phyloP scores from a whole-genome alignment of 1,140 invertebrate species.

The Aphaenogaster rudis region DNA sequence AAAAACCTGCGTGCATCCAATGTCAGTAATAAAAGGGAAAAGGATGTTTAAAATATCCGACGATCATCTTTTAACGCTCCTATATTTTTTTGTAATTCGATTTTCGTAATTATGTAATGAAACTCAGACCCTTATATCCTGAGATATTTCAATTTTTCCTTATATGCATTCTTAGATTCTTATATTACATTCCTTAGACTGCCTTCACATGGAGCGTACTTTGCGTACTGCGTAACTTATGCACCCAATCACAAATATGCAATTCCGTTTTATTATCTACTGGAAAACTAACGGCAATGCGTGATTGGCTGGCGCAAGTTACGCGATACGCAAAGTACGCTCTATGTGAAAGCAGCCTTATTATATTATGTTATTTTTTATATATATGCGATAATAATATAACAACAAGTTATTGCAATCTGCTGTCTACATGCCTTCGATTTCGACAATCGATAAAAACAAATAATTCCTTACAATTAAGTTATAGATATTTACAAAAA shows the following conservation, averaged over 20 bases:
- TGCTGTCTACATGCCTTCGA: background rate
- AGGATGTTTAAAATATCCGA: background rate
- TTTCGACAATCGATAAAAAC: background rate
- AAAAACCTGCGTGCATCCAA: constrained; percentile 9
- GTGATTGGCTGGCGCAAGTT: too few species aligned
- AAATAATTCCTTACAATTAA: background rate
- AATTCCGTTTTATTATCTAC: too few species aligned
- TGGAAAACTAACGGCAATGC: too few species aligned
- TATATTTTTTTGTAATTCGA: background rate
- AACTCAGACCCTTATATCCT: background rate
- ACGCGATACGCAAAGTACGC: too few species aligned
- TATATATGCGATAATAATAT: background rate
- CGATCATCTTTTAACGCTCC: background rate
- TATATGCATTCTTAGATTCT: background rate
- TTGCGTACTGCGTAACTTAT: too few species aligned
- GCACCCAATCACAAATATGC: too few species aligned
- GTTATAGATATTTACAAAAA: background rate
- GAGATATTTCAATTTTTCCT: background rate
- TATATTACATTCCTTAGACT: background rate
- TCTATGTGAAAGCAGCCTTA: background rate
- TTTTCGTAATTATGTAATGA: background rate
- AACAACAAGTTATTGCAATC: background rate
- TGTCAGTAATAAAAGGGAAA: background rate
- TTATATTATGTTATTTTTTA: background rate
- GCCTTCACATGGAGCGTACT: too few species aligned